Conservation (phyloP, 2,113 vertebrate species). For the Coptodon bakossiorum region DNA sequence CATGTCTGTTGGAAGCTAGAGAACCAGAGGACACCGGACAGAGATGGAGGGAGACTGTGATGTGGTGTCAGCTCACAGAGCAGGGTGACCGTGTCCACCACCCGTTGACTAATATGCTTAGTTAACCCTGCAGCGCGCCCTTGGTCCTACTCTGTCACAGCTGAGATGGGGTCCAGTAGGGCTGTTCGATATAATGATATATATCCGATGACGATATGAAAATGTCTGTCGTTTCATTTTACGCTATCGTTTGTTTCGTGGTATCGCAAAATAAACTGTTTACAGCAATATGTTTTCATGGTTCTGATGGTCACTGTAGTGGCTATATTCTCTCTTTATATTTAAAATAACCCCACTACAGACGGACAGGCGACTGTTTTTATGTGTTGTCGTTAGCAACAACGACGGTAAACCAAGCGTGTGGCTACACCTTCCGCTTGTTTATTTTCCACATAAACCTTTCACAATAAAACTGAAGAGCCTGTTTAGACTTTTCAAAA, state of each 20-base stretch:
- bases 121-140: not conserved
- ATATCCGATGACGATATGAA: not conserved
- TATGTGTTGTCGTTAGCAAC: not conserved
- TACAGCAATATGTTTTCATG: not conserved
- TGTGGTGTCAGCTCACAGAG: not conserved
- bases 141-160: not conserved
- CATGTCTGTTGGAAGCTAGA: not conserved
- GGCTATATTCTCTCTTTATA: not conserved
- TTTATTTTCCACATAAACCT: not conserved
- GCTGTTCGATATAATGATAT: not conserved
- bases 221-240: rapidly evolving
- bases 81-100: not conserved
- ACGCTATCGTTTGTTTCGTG: not conserved
- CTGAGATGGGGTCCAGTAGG: not conserved
- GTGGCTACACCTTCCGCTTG: not conserved
- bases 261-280: not conserved
- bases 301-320: not conserved
- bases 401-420: not conserved
- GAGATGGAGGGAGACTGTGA: not conserved
- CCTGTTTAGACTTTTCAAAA: not conserved
- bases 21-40: not conserved
- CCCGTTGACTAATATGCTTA: not conserved
- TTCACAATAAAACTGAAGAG: not conserved
- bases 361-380: not conserved
- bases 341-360: not conserved